A percentile compares a stretch with the other conserved stretches of the same genome.
These are phyloP conservation scores for Frankliniella intonsa DNA, from an alignment of 2,888 invertebrate species.

Conservation along the genomic window DNA sequence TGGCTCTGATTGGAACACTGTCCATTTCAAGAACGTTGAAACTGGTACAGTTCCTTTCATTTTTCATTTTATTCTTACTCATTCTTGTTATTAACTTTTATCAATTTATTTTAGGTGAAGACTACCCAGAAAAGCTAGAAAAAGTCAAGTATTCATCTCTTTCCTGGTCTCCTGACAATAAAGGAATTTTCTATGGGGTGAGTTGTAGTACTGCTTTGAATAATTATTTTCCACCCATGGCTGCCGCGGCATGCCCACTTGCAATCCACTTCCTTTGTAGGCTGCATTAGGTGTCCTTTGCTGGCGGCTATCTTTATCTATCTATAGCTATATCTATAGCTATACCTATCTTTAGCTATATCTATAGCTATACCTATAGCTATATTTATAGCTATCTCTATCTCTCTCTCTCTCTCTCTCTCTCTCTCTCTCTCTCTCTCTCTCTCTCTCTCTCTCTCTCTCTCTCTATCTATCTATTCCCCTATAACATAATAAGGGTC, in stretches of 20 bases:
- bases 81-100: slow-evolving; percentile 19
- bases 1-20: slow-evolving; percentile 95
- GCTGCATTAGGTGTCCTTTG: no score
- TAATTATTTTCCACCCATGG: not conserved
- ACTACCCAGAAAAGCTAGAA: slow-evolving; percentile 82
- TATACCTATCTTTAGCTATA: no score
- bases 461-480: no score
- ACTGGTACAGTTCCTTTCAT: slow-evolving; percentile 51
- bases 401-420: no score
- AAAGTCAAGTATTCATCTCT: slow-evolving; percentile 89
- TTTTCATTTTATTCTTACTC: slow-evolving; percentile 32
- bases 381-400: no score
- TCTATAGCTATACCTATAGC: slow-evolving; percentile 9
- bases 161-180: slow-evolving; percentile 92
- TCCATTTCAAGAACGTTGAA: slow-evolving; percentile 72
- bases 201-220: slow-evolving; percentile 37
- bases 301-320: no score
- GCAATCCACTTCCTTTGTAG: no score
- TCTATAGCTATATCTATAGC: no score
- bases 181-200: slow-evolving; percentile 90
- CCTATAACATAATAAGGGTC: no score
- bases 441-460: no score
- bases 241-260: no score
- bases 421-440: no score
- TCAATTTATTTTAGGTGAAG: slow-evolving; percentile 55